Evolutionary conservation across 2,888 invertebrate species (phyloP).

Genomic region (Empis livida): DNA sequence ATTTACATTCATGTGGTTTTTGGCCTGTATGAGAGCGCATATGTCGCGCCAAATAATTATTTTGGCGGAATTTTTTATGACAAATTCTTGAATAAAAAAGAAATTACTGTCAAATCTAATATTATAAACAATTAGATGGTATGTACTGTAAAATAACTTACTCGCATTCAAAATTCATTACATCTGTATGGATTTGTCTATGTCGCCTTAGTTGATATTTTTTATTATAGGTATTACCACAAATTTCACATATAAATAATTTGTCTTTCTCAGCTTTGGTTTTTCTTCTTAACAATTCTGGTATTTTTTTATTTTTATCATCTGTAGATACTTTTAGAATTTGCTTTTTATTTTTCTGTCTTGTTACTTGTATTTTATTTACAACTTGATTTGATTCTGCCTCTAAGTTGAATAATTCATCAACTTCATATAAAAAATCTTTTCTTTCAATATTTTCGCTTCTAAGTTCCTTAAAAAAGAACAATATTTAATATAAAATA

Average conservation of each 20-base stretch:
- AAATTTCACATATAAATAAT: background rate
- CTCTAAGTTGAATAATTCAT: no score
- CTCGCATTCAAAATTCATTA: background rate
- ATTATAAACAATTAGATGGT: no score
- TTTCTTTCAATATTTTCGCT: no score
- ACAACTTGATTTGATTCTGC: background rate
- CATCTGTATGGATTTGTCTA: background rate
- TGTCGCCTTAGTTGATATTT: background rate
- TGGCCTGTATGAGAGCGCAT: slow-evolving; percentile 12
- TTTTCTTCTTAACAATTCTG: no score
- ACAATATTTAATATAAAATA: no score
- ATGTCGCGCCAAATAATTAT: slow-evolving; percentile 12
- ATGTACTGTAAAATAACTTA: background rate
- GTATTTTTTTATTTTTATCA: no score
- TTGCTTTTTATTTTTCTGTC: background rate
- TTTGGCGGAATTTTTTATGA: slow-evolving; percentile 11
- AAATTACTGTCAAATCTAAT: no score
- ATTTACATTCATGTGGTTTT: slow-evolving; percentile 13
- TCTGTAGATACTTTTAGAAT: background rate
- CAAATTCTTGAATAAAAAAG: slow-evolving; percentile 9
- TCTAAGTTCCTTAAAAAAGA: no score
- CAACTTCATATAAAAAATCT: no score
- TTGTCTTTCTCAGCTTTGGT: no score
- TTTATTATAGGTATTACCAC: background rate
- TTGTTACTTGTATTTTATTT: background rate